Conservation (phyloP, 2,113 vertebrate genomes). For the Carlito syrichta region DNA sequence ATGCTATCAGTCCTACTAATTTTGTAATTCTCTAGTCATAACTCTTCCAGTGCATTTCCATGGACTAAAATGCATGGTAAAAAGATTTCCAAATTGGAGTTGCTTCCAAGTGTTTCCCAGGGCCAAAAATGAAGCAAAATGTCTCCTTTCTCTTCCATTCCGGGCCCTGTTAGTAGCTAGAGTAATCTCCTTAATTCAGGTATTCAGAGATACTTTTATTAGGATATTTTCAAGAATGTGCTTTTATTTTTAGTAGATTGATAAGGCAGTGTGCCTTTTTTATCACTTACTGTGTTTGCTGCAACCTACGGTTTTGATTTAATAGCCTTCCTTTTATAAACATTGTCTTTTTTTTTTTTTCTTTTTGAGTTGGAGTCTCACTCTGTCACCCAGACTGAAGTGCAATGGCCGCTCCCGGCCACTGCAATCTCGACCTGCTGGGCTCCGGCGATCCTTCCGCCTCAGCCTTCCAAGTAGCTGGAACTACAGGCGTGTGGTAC, state of each 20-base stretch:
- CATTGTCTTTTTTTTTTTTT: neutral
- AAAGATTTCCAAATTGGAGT: slow-evolving; percentile 26
- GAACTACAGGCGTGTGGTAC: no score
- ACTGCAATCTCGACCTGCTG: no score
- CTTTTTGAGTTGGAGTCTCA: no score
- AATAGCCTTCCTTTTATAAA: neutral
- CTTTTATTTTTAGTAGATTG: neutral
- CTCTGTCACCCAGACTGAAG: no score
- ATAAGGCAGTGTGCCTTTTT: neutral
- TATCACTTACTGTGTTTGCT: neutral
- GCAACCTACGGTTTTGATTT: neutral
- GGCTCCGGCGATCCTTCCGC: no score
- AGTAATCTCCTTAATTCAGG: neutral
- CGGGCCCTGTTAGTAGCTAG: neutral
- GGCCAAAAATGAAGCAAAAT: neutral
- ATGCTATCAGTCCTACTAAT: neutral
- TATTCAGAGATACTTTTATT: no score
- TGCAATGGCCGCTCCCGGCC: no score
- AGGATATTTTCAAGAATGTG: neutral
- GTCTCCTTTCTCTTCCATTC: neutral
- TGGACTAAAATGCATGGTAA: neutral
- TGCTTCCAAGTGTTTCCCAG: neutral
- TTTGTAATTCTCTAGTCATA: neutral
- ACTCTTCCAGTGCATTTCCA: neutral
- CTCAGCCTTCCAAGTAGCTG: no score